Base-by-base conservation (phyloP, 2,113 vertebrate genomes). In the Daphoenositta chrysoptera region DNA sequence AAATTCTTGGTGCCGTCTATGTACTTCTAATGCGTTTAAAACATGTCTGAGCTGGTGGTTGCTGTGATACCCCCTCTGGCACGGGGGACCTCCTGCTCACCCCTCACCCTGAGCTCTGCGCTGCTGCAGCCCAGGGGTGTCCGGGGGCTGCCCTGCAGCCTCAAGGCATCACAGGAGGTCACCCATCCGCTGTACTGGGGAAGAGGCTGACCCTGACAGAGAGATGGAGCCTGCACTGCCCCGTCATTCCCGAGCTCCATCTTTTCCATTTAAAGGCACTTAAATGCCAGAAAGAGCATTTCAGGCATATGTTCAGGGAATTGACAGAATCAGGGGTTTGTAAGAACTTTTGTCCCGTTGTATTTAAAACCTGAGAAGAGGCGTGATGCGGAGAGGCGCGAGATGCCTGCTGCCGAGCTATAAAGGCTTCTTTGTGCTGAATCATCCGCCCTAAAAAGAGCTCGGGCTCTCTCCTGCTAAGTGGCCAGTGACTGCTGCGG, bases 341-440 rank as follows among this genome's bases (percentile, higher is more conserved):
- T 54, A 53, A 64, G 60, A 71, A 87, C 83, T 82, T 87, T 72
- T 69, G 69, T 95, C 47, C 76, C 47, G 81, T 87, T 18, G 81
- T 51, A 60, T 95, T 87, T 95, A 64, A 57, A 82, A 68, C 65
- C 39, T 39, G 61, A 60, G 87, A 58, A 92, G 94, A 95, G 73
- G 87, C n/a, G 61, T 89, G 89, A 83, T 94, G 83, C 19, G 39
- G 31, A 94, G 93, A 91, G 80, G 72, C 2, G 14, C 2, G 3
- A 39, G 91, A 31, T 75, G 90, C 91, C 69, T 53, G 89, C 70
- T 91, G 77, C 60, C 35, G 48, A 83, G 78, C 65, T 64, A 13
- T 9, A 78, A 87, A 96, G 77, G 65, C 45, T 84, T 30, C 69
- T 92, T 91, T 85, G 83, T 89, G 73, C 73, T 89, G 83, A 89